A percentile compares a stretch with the other conserved stretches of the same genome.
Conservation (phyloP, 1,140 invertebrate genomes). For the Diorhabda sublineata region DNA sequence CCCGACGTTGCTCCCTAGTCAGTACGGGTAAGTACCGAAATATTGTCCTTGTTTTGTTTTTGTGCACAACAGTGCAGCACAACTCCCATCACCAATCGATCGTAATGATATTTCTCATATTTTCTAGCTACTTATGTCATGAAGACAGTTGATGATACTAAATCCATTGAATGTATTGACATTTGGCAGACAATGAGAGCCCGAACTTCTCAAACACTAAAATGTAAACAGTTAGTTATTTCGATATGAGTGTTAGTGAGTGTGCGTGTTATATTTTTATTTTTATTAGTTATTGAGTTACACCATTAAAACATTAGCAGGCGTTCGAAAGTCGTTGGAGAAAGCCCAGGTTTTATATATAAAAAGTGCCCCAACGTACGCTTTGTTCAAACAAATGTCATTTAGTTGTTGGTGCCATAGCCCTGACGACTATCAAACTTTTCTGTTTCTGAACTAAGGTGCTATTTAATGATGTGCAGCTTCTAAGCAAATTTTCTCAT, state of each 20-base stretch:
- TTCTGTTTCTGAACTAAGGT: too few relatives aligned
- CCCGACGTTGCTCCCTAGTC: constrained; percentile 63
- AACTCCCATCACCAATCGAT: constrained; percentile 32
- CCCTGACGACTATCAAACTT: too few relatives aligned
- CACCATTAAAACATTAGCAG: constrained; percentile 38
- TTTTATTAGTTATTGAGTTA: constrained; percentile 46
- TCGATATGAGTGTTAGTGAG: constrained; percentile 47
- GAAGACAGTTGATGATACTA: constrained; percentile 43
- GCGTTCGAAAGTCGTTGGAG: constrained; percentile 26
- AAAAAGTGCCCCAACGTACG: neutral
- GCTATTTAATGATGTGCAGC: too few relatives aligned
- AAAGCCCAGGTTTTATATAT: constrained; percentile 20
- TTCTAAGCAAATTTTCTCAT: too few relatives aligned
- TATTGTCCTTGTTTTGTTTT: constrained; percentile 1
- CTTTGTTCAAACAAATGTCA: neutral
- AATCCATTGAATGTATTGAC: constrained; percentile 44
- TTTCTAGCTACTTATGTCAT: constrained; percentile 44
- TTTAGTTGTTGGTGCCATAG: too few relatives aligned
- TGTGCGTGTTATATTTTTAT: constrained; percentile 44
- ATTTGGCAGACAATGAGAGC: constrained; percentile 39
- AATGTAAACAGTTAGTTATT: constrained; percentile 45
- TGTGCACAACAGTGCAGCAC: constrained; percentile 4
- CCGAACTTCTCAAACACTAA: constrained; percentile 39
- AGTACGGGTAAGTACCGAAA: constrained; percentile 65
- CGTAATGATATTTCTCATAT: constrained; percentile 43